Percentiles rank a stretch among this genome's conserved stretches.
These are phyloP conservation scores for Protonemura montana DNA, from an alignment of 2,888 invertebrate species.

Conservation along the genomic window DNA sequence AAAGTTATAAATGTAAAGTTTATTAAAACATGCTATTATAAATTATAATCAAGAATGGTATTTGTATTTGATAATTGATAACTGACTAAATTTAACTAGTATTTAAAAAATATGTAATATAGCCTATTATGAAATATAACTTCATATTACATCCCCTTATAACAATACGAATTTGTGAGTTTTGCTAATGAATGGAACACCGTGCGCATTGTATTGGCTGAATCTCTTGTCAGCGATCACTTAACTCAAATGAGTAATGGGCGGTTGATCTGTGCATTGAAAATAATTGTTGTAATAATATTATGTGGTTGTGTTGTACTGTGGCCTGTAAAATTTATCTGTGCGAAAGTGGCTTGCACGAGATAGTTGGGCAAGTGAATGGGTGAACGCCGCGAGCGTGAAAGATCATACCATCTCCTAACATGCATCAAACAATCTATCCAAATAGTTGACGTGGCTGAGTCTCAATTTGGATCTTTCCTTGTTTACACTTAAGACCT, in stretches of 20 bases:
- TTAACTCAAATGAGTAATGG: background rate
- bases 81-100: background rate
- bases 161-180: background rate
- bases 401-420: background rate
- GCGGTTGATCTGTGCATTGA: background rate
- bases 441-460: background rate
- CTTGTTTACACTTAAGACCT: background rate
- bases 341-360: background rate
- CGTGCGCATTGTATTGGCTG: background rate
- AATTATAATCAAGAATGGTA: conserved; percentile 18
- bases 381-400: too few species aligned
- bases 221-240: background rate
- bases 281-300: conserved; percentile 1
- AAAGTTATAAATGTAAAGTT: background rate
- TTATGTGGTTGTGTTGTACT: background rate
- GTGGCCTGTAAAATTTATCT: background rate
- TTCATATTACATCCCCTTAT: background rate
- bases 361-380: background rate
- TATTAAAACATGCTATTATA: background rate
- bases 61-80: background rate
- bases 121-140: background rate
- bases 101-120: background rate
- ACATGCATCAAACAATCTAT: background rate
- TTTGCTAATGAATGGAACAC: background rate
- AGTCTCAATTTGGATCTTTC: background rate